Evolutionary conservation across 2,797 vertebrate genomes (phyloP).

Genomic region (Sciurus carolinensis): DNA sequence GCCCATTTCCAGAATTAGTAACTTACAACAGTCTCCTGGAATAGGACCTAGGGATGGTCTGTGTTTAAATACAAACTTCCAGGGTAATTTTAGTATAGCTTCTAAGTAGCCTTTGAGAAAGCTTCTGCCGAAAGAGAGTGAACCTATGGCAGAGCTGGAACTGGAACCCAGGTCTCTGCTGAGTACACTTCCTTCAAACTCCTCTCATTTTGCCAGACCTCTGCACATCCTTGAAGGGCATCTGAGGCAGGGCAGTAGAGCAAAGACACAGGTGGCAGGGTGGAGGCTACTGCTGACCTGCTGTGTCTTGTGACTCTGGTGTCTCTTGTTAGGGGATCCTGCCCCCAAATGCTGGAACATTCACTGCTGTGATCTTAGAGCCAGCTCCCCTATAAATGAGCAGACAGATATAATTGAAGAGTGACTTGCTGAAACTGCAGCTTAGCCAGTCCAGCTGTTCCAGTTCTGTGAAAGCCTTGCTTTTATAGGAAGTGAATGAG

Average conservation of each 20-base stretch:
- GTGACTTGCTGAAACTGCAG: constrained; percentile 81
- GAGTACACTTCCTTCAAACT: background rate
- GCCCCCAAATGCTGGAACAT: constrained; percentile 78
- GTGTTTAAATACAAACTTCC: constrained; percentile 62
- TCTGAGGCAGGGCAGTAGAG: constrained; percentile 12
- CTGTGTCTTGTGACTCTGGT: constrained; percentile 53
- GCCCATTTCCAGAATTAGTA: constrained; percentile 43
- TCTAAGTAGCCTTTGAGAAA: constrained; percentile 5
- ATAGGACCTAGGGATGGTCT: constrained; percentile 48
- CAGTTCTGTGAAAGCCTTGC: constrained; percentile 78
- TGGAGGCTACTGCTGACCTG: constrained; percentile 49
- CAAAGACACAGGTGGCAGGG: background rate
- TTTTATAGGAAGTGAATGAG: constrained; percentile 82
- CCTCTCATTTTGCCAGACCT: constrained; percentile 13
- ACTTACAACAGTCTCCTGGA: constrained; percentile 43
- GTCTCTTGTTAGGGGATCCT: constrained; percentile 46
- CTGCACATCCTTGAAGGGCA: background rate
- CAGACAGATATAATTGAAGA: constrained; percentile 81
- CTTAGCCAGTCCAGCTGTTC: constrained; percentile 76
- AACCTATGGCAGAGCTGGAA: background rate
- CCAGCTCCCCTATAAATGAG: constrained; percentile 68
- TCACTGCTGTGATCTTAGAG: constrained; percentile 76
- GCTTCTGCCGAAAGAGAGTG: background rate
- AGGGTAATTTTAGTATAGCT: constrained; percentile 23
- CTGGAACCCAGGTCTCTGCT: constrained; percentile 3